phyloP scores from a whole-genome alignment of 2,113 vertebrate species.

The Trichechus manatus region DNA sequence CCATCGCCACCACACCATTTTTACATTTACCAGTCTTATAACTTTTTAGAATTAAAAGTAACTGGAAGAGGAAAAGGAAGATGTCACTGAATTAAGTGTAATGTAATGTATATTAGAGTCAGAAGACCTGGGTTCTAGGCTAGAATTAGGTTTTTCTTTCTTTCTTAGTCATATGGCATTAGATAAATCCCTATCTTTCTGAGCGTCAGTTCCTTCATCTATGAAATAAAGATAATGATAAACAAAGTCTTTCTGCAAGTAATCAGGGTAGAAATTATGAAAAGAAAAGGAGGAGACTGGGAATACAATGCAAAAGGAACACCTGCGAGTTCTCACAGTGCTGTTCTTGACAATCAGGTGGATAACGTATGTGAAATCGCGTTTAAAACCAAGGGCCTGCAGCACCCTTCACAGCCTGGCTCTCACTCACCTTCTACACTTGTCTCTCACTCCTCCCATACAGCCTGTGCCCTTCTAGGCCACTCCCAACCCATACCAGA shows the following conservation, averaged over 20 bases:
- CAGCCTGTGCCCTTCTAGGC: not conserved
- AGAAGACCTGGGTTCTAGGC: not conserved
- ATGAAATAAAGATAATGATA: not conserved
- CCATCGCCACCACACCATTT: not conserved
- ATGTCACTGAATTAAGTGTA: too few relatives aligned
- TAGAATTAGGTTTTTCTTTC: not conserved
- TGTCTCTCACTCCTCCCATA: not conserved
- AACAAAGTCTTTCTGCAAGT: not conserved
- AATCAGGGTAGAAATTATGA: not conserved
- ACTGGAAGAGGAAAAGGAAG: too few relatives aligned
- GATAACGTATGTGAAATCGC: not conserved
- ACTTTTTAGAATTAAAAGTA: too few relatives aligned
- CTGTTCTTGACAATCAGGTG: not conserved
- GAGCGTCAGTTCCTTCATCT: not conserved
- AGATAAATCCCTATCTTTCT: not conserved
- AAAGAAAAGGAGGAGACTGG: not conserved
- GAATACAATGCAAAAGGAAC: not conserved
- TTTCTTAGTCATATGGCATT: conserved; percentile 1
- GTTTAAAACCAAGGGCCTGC: not conserved
- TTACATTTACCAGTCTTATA: too few relatives aligned
- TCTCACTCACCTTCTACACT: not conserved
- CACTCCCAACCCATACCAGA: not conserved
- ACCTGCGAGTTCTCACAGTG: not conserved
- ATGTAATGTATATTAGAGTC: not conserved
- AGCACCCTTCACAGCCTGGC: not conserved